These are phyloP conservation scores for Catharus fuscescens DNA, from an alignment of 2,113 vertebrate species.

Conservation along the genomic window DNA sequence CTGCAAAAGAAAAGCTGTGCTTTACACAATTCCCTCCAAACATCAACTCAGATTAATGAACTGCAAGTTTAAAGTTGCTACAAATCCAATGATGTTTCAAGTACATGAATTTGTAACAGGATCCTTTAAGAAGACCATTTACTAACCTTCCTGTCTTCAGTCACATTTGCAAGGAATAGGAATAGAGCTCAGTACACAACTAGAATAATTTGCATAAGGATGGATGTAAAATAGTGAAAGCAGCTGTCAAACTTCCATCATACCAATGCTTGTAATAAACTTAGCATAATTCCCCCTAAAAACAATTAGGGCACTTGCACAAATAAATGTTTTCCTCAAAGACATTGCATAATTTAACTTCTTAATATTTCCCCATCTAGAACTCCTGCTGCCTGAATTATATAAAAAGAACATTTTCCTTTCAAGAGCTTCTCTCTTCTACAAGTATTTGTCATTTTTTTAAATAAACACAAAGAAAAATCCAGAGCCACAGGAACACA, in stretches of 20 bases:
- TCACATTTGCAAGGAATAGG: background rate
- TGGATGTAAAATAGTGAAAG: background rate
- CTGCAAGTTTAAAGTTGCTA: background rate
- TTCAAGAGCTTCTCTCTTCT: background rate
- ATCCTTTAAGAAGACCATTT: background rate
- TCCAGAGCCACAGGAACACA: background rate
- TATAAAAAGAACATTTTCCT: background rate
- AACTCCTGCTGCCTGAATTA: background rate
- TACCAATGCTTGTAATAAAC: background rate
- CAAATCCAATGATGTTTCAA: background rate
- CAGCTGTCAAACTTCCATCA: background rate
- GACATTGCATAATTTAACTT: background rate
- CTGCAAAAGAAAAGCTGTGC: slow-evolving; percentile 71
- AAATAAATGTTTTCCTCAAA: background rate
- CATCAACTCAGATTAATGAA: background rate
- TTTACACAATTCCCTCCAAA: slow-evolving; percentile 15
- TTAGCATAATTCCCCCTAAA: background rate
- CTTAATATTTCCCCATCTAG: background rate
- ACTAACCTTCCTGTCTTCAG: background rate
- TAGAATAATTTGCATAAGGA: background rate
- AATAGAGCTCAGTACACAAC: background rate
- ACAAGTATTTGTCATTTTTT: background rate
- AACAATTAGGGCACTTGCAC: background rate
- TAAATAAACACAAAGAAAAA: background rate
- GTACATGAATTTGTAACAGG: background rate